Base-by-base conservation (phyloP, 2,113 vertebrate genomes). In the Pongo pygmaeus region DNA sequence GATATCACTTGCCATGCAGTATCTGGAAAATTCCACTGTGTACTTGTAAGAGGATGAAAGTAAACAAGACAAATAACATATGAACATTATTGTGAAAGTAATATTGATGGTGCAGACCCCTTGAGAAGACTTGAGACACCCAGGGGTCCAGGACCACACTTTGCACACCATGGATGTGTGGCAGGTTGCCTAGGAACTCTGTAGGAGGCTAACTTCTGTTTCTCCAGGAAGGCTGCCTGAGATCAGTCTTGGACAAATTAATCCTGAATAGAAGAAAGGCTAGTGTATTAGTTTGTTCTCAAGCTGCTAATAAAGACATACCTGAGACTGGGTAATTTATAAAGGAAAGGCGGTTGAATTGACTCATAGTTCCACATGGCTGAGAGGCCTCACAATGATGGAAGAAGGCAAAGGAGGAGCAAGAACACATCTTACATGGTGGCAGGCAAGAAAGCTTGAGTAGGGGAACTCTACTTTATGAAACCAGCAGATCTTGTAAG, bases 101-200 rank as follows among this genome's bases (percentile, higher is more conserved):
- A 75, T 9, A 3, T 27, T 72, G 30, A 69, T 22, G 25, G 0
- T 7, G 1, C 59, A 72, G 25, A 40, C 0, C 1, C 18, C 52
- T 23, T 11, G 20, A 50, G n/a, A 81, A 43, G 77, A 22, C n/a
- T 77, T 38, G 18, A 14, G 74, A 17, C 3, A 22, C 35, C 1
- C 27, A 52, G 11, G 11, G 5, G 35, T 48, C 55, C 38, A 64
- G 22, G 17, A 81, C 4, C 74, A 90, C 27, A 38, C 3, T 72
- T 48, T 79, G 69, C 67, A 90, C 35, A 38, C 1, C 83, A 25
- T 67, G 61, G 4, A 27, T 48, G 18, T 38, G 6, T 52, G 30
- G 79, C 43, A 89, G 20, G 5, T 52, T 59, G 50, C 72, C 30
- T 18, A 38, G 52, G 4, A 84, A 14, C 30, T 74, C 11, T 69